phyloP scores from a whole-genome alignment of 2,888 invertebrate species.

The Pyrocoelia pectoralis region DNA sequence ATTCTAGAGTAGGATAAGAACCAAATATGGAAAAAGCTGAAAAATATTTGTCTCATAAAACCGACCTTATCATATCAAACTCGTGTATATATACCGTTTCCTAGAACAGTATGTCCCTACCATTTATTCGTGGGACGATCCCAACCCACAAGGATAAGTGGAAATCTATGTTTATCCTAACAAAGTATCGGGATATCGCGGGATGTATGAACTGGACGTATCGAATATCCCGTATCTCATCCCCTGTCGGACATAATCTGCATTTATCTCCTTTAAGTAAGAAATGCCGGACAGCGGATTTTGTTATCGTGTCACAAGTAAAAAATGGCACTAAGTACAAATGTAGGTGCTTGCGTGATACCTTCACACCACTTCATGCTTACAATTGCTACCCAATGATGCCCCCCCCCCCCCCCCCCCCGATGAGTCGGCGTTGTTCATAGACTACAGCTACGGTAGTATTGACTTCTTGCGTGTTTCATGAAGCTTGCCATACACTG shows the following conservation, averaged over 20 bases:
- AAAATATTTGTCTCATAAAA: constrained; percentile 26
- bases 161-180: constrained; percentile 41
- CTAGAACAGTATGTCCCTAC: constrained; percentile 26
- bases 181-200: constrained; percentile 37
- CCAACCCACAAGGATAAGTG: constrained; percentile 39
- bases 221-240: constrained; percentile 30
- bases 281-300: background rate
- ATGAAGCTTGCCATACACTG: constrained; percentile 40
- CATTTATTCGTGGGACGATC: constrained; percentile 25
- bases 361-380: constrained; percentile 31
- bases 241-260: constrained; percentile 32
- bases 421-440: constrained; percentile 44
- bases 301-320: background rate
- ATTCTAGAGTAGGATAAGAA: constrained; percentile 9
- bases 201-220: constrained; percentile 34
- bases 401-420: constrained; percentile 33
- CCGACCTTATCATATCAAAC: constrained; percentile 27
- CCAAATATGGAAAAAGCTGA: constrained; percentile 15
- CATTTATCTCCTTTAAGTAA: constrained; percentile 22
- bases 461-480: constrained; percentile 48
- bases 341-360: constrained; percentile 29
- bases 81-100: constrained; percentile 24
- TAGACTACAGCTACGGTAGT: constrained; percentile 43
- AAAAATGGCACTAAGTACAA: constrained; percentile 6
- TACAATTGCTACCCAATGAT: constrained; percentile 30